phyloP scores from a whole-genome alignment of 1,140 invertebrate genomes.

The Hyles euphorbiae region DNA sequence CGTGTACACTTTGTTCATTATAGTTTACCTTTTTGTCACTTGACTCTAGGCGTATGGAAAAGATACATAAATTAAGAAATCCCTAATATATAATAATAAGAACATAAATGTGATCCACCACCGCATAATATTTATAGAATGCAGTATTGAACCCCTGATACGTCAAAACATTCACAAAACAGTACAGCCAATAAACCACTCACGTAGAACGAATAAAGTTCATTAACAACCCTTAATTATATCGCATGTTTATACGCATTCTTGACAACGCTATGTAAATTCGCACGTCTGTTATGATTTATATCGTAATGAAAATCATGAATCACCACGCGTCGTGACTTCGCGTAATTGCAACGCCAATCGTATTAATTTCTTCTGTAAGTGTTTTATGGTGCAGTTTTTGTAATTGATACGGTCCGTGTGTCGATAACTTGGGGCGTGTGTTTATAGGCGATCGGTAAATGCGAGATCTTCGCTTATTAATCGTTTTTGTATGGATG shows the following conservation, averaged over 20 bases:
- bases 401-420: slow-evolving; percentile 59
- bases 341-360: slow-evolving; percentile 64
- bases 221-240: slow-evolving; percentile 23
- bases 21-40: no score
- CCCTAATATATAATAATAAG: no score
- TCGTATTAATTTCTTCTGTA: slow-evolving; percentile 66
- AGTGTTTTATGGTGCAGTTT: slow-evolving; percentile 63
- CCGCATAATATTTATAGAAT: no score
- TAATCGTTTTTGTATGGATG: no score
- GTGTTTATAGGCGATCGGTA: slow-evolving; percentile 27
- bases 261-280: slow-evolving; percentile 54
- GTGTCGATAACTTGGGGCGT: slow-evolving; percentile 45
- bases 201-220: slow-evolving; percentile 1
- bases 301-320: slow-evolving; percentile 54
- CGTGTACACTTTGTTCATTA: no score
- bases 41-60: no score
- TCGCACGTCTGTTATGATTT: slow-evolving; percentile 54
- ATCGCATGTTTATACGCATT: slow-evolving; percentile 49
- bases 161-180: no score
- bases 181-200: no score
- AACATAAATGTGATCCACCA: no score
- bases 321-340: slow-evolving; percentile 64
- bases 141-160: no score
- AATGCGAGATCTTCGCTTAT: slow-evolving; percentile 25
- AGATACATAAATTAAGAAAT: no score